Conservation (phyloP, 2,113 vertebrate genomes). For the Corythornis vintsioides region DNA sequence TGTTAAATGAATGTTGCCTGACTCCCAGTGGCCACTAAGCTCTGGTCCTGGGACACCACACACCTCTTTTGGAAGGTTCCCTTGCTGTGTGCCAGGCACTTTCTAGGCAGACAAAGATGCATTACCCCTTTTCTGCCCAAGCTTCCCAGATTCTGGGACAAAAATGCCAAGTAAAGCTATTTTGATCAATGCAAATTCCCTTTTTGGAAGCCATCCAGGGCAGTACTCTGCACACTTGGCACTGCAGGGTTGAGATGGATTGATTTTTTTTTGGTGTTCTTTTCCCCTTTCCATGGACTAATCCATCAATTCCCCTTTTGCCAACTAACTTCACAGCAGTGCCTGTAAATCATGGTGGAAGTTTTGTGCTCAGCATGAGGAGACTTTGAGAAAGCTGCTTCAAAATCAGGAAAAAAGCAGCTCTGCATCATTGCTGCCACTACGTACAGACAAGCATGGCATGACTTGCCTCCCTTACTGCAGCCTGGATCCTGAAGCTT, state of each 20-base stretch:
- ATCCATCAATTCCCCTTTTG: not conserved
- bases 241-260: accelerated
- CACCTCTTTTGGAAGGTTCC: not conserved
- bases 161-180: not conserved
- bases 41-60: accelerated
- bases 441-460: not conserved
- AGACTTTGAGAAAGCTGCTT: not conserved
- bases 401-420: not conserved
- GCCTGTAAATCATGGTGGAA: not conserved
- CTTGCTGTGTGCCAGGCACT: accelerated
- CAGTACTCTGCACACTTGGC: not conserved
- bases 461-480: accelerated
- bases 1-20: not conserved
- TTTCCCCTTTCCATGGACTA: not conserved
- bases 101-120: not conserved
- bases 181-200: not conserved
- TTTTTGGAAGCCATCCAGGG: not conserved
- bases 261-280: not conserved
- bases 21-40: not conserved
- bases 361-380: accelerated
- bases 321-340: not conserved
- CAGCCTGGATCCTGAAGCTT: not conserved
- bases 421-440: accelerated
- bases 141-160: not conserved
- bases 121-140: not conserved